These are phyloP conservation scores for Apocrypta bakeri DNA, from an alignment of 1,140 invertebrate species.

Conservation along the genomic window DNA sequence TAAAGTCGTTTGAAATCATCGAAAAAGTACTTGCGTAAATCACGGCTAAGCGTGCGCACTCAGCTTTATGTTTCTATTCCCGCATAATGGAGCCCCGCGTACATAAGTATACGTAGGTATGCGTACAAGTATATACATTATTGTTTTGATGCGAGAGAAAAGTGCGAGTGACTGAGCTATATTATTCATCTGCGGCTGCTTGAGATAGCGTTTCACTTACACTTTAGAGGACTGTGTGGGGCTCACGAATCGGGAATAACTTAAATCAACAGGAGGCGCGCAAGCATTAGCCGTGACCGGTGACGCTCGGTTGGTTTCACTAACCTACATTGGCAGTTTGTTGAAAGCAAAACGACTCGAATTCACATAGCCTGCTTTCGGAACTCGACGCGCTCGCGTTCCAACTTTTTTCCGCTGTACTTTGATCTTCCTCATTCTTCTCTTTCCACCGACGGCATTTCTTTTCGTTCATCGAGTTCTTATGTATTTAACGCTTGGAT, in stretches of 20 bases:
- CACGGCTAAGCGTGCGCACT: too few species aligned
- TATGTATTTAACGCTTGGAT: not conserved
- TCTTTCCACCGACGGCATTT: not conserved
- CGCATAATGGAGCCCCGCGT: too few species aligned
- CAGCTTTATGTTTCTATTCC: too few species aligned
- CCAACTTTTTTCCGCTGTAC: slow-evolving; percentile 21
- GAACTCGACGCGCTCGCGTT: not conserved
- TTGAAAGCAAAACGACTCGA: slow-evolving; percentile 73
- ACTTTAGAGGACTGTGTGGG: slow-evolving; percentile 49
- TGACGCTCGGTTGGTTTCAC: slow-evolving; percentile 70
- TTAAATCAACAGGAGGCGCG: slow-evolving; percentile 62
- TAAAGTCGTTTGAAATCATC: too few species aligned
- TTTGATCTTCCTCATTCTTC: slow-evolving; percentile 17
- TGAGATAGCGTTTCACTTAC: slow-evolving; percentile 56
- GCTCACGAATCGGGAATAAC: slow-evolving; percentile 46
- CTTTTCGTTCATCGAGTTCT: not conserved
- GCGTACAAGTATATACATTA: too few species aligned
- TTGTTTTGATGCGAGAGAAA: not conserved
- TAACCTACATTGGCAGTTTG: slow-evolving; percentile 70
- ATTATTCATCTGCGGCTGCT: not conserved
- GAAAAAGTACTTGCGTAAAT: too few species aligned
- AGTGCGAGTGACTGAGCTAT: not conserved
- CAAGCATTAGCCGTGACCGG: slow-evolving; percentile 56
- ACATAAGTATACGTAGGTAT: too few species aligned
- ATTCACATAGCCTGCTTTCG: slow-evolving; percentile 67